phyloP scores from a whole-genome alignment of 1,140 invertebrate species.

The Pentalonia nigronervosa region DNA sequence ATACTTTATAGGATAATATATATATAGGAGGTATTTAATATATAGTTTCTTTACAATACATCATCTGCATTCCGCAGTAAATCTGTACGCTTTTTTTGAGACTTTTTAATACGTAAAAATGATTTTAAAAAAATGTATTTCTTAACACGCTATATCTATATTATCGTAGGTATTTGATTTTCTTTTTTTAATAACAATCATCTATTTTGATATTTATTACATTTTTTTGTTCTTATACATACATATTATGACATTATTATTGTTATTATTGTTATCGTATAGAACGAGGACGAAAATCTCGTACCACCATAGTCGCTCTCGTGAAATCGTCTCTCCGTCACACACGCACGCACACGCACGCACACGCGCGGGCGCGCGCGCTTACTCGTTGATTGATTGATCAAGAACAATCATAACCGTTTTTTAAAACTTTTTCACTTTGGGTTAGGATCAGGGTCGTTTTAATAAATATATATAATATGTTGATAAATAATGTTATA shows the following conservation, averaged over 20 bases:
- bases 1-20: slow-evolving; percentile 4
- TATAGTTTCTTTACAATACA: background rate
- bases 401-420: background rate
- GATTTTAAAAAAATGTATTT: background rate
- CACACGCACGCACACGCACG: background rate
- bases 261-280: background rate
- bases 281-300: background rate
- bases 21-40: background rate
- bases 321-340: background rate
- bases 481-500: slow-evolving; percentile 23
- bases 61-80: background rate
- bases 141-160: background rate
- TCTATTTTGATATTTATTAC: background rate
- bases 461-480: background rate
- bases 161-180: background rate
- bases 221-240: background rate
- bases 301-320: background rate
- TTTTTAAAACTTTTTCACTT: background rate
- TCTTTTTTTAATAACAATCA: background rate
- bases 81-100: slow-evolving; percentile 8
- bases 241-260: background rate
- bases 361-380: background rate
- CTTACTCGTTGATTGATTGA: background rate
- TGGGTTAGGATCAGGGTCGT: slow-evolving; percentile 29
- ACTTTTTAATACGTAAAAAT: background rate